These are phyloP conservation scores for Meta bourneti DNA, from an alignment of 2,888 invertebrate genomes.

Conservation along the genomic window DNA sequence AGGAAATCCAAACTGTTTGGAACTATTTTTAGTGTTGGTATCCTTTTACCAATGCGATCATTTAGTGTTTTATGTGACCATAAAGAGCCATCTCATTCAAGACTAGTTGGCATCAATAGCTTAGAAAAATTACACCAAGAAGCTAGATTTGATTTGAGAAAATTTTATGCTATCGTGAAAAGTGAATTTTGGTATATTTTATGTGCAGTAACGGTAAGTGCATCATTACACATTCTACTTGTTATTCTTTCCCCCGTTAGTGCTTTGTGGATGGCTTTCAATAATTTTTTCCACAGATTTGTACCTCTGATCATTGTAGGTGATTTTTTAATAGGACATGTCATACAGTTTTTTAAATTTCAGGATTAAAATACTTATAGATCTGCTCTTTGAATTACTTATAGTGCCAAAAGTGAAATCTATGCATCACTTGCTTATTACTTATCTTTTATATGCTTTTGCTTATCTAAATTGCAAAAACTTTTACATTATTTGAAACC, in stretches of 20 bases:
- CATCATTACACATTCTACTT: background rate
- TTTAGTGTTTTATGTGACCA: conserved; percentile 52
- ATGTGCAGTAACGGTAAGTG: conserved; percentile 89
- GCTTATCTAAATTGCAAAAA: background rate
- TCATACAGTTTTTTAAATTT: too few species aligned
- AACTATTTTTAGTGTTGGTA: conserved; percentile 41
- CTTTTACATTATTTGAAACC: background rate
- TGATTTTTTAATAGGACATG: background rate
- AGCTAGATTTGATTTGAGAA: conserved; percentile 87
- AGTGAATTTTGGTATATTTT: conserved; percentile 89
- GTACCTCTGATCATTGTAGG: background rate
- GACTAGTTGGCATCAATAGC: conserved; percentile 71
- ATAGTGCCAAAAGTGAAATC: too few species aligned
- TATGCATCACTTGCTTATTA: too few species aligned
- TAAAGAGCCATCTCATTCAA: conserved; percentile 44
- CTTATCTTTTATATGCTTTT: too few species aligned
- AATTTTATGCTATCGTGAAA: conserved; percentile 87
- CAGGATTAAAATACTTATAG: too few species aligned
- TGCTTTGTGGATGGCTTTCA: background rate
- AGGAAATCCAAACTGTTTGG: conserved; percentile 65
- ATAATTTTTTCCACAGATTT: background rate
- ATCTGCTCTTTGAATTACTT: too few species aligned
- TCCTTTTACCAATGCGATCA: conserved; percentile 30
- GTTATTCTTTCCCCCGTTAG: background rate
- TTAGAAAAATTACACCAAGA: conserved; percentile 73